These are phyloP conservation scores for Anoplolepis gracilipes DNA, from an alignment of 1,140 invertebrate genomes.

Conservation along the genomic window DNA sequence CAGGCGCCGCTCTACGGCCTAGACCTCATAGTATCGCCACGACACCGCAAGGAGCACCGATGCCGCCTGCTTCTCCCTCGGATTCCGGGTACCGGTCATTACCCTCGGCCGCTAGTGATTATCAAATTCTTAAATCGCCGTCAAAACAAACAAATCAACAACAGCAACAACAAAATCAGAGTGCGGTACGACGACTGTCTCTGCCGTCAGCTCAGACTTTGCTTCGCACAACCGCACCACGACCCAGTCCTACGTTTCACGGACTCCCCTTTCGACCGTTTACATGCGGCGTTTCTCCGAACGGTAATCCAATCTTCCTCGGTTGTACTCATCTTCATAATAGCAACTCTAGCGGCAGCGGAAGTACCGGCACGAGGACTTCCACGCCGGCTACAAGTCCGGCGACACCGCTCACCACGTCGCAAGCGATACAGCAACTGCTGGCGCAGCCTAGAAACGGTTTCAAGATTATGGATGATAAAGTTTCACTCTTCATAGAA, in stretches of 20 bases:
- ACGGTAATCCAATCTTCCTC: slow-evolving; percentile 85
- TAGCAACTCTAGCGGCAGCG: slow-evolving; percentile 66
- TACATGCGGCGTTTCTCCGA: slow-evolving; percentile 84
- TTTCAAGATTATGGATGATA: slow-evolving; percentile 91
- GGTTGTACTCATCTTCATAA: slow-evolving; percentile 85
- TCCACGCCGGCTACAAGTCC: slow-evolving; percentile 86
- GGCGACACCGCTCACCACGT: slow-evolving; percentile 85
- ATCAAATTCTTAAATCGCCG: slow-evolving; percentile 87
- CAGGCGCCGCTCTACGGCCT: slow-evolving; percentile 73
- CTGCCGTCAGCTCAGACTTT: slow-evolving; percentile 82
- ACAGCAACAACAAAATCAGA: slow-evolving; percentile 66
- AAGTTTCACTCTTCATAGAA: slow-evolving; percentile 91
- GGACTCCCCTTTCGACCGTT: slow-evolving; percentile 87
- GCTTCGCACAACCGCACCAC: slow-evolving; percentile 83
- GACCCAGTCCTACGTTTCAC: slow-evolving; percentile 88
- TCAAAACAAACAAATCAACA: slow-evolving; percentile 68
- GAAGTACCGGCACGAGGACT: slow-evolving; percentile 76
- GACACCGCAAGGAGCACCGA: slow-evolving; percentile 74
- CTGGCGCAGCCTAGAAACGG: slow-evolving; percentile 89
- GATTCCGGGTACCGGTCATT: slow-evolving; percentile 87
- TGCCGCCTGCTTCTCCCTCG: slow-evolving; percentile 83
- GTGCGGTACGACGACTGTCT: slow-evolving; percentile 80
- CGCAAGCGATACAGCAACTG: slow-evolving; percentile 89
- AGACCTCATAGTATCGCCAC: slow-evolving; percentile 84
- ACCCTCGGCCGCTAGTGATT: slow-evolving; percentile 88